Base-by-base conservation (phyloP, 2,797 vertebrate genomes). In the Esox masquinongy region DNA sequence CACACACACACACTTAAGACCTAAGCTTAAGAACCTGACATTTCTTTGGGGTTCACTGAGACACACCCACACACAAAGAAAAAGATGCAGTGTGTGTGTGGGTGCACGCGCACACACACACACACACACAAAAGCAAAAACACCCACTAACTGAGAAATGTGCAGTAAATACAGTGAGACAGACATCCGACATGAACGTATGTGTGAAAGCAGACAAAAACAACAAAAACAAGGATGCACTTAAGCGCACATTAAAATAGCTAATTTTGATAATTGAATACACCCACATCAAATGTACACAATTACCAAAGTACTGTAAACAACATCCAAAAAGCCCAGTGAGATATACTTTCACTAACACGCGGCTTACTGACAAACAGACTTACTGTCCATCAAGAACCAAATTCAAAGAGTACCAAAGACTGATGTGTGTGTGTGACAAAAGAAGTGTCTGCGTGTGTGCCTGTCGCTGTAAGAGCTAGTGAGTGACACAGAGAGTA, bases 111-210 rank as follows among this genome's bases (percentile, higher is more conserved):
- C 49, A 24, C 66, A 75, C 50, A 69, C 34, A 59, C 61, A 67
- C 61, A 74, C 39, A 68, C 61, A 68, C 26, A 51, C 73, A 70
- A 7, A 29, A 39, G 24, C 47, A 70, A 14, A 51, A 4, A 70
- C 19, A 59, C 49, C 59, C 74, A 70, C n/a, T 17, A 59, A 59
- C 56, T 59, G 56, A 59, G 56, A 59, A 59, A 59, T n/a, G 17
- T 56, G n/a, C 56, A 22, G 56, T 24, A 70, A 51, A 69, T 29
- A 68, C 64, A 75, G 14, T 29, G n/a, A 47, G n/a, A 63, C 34
- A 63, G 51, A 69, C 43, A 70, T 68, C 59, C 66, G 31, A 73
- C 64, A 71, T n/a, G 75, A n/a, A 76, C 31, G 67, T 4, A 16
- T n/a, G 70, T 61, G 77, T 17, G 68, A 17, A 75, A 17, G 73